Conservation (phyloP, 37 sponge, comb jelly and placozoan species). For the Diacarnus erythraeanus region DNA sequence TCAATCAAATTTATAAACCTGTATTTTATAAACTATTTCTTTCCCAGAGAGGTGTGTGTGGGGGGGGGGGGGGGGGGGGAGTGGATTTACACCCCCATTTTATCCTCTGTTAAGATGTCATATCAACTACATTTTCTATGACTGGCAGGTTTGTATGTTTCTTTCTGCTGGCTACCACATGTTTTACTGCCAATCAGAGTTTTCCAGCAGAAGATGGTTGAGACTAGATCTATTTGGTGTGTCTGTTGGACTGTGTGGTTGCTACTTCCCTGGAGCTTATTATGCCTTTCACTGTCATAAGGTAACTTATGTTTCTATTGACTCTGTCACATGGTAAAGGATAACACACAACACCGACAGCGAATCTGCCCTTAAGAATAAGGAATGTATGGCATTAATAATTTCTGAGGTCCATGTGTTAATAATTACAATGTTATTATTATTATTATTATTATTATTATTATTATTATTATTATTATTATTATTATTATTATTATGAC, state of each 20-base stretch:
- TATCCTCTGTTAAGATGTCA: not conserved
- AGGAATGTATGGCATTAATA: no score
- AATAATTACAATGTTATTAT: no score
- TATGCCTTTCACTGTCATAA: conserved; percentile 87
- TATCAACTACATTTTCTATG: conserved; percentile 37
- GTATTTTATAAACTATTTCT: not conserved
- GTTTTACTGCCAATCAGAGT: conserved; percentile 84
- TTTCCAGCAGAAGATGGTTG: conserved; percentile 65
- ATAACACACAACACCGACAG: no score
- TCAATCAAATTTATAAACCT: not conserved
- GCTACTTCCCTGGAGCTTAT: conserved; percentile 86
- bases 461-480: no score
- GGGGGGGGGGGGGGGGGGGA: not conserved
- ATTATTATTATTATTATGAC: no score
- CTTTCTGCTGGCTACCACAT: conserved; percentile 75
- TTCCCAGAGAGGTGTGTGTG: not conserved
- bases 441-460: no score
- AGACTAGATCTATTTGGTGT: conserved; percentile 80
- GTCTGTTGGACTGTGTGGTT: conserved; percentile 80
- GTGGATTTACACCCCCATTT: not conserved
- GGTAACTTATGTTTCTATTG: no score
- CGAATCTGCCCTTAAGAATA: no score
- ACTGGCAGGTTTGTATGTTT: conserved; percentile 63
- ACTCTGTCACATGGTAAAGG: no score
- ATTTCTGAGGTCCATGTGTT: no score